These are phyloP conservation scores for Ictalurus punctatus DNA, from an alignment of 2,113 vertebrate species.

Conservation along the genomic window DNA sequence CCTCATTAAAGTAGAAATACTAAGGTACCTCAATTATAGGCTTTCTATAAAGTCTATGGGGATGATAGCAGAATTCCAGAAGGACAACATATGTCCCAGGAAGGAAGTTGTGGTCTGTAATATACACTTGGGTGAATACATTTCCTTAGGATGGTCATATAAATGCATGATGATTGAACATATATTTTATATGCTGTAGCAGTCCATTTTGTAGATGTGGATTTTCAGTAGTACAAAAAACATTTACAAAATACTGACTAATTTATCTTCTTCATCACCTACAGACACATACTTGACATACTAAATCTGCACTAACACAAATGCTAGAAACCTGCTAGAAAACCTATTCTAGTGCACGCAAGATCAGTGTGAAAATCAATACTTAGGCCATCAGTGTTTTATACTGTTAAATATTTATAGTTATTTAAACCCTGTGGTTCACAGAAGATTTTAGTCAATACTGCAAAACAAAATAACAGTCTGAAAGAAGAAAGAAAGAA, in stretches of 20 bases:
- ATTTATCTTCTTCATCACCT: background rate
- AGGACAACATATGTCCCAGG: background rate
- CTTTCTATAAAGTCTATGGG: background rate
- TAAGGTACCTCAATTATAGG: background rate
- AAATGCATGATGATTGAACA: background rate
- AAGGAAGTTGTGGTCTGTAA: background rate
- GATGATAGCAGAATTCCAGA: background rate
- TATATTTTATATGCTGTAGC: background rate
- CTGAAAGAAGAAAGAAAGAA: background rate
- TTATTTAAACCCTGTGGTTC: background rate
- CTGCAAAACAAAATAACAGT: background rate
- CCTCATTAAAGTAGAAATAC: background rate
- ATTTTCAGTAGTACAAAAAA: background rate
- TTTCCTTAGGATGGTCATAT: background rate
- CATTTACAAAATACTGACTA: background rate
- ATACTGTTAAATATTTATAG: constrained; percentile 12
- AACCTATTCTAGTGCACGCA: background rate
- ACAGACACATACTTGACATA: background rate
- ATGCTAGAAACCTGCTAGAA: constrained; percentile 1
- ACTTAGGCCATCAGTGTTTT: constrained; percentile 8
- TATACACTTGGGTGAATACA: background rate
- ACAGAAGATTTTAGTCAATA: background rate
- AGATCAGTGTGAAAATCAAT: constrained; percentile 19
- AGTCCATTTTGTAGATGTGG: background rate
- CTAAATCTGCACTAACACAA: background rate